Evolutionary conservation across 2,113 vertebrate genomes (phyloP), one percentile per base, ranked within the genome.

Genomic region (Etheostoma cragini): DNA sequence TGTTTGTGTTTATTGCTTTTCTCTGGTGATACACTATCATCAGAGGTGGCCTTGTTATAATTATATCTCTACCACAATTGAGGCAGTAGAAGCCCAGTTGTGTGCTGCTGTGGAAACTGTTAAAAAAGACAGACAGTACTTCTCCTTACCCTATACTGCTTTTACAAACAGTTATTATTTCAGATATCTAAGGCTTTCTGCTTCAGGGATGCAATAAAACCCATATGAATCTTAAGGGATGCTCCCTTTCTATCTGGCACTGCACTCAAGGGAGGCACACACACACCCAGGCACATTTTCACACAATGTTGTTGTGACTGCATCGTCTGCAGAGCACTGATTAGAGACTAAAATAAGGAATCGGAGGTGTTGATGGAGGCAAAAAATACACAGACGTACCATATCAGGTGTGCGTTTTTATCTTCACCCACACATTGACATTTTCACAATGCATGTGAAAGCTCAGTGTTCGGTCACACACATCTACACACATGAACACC

Each of bases 31-130:
- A 87, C 83, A 72, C 68, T 86, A 79, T 90, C 82, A 87, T 87
- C 90, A 79, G 87, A 91, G 86, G 88, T 88, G 82, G 87, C 80
- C 88, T 82, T 69, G 77, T 87, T 88, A 81, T 91, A 91, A 93
- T 91, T 92, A 92, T 87, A 86, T 87, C 75, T 87, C 67, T 63
- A 35, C 73, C 74, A 87, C 87, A 88, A 92, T 79, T 83, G 76
- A 88, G 50, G 80, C 81, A 81, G 76, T 42, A 52, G 49, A 70
- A 86, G 58, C 73, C 71, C 70, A 46, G 76, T 24, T 35, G 77
- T 76, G 80, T 76, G 80, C 88, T 84, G 80, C 88, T 75, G 77
- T 81, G 75, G 87, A 88, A 88, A 80, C 73, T 56, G 57, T 84
- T 84, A 76, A 85, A 72, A 79, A 73, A 57, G 8, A 47, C 4